A percentile compares a stretch with the other conserved stretches of the same genome.
phyloP scores from a whole-genome alignment of 2,888 invertebrate species.

The Gnatocerus cornutus region DNA sequence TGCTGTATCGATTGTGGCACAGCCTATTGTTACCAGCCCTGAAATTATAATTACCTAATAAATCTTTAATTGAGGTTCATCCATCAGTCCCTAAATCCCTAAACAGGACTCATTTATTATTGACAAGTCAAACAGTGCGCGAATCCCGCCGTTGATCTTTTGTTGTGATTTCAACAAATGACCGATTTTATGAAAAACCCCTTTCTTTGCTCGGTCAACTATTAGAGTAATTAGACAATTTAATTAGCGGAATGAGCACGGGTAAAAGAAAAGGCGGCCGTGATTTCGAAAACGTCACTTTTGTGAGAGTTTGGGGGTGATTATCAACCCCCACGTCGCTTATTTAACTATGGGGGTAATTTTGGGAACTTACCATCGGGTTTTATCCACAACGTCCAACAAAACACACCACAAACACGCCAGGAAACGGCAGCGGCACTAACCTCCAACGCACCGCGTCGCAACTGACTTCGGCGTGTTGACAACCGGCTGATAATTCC shows the following conservation, averaged over 20 bases:
- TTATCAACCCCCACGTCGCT: no score
- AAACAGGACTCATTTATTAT: background rate
- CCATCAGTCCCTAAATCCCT: constrained; percentile 15
- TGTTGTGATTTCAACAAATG: constrained; percentile 6
- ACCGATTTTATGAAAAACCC: background rate
- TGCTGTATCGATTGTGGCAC: constrained; percentile 7
- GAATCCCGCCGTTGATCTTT: background rate
- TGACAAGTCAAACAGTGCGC: constrained; percentile 5
- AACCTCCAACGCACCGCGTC: constrained; percentile 19
- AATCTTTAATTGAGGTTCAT: constrained; percentile 30
- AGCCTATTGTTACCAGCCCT: background rate
- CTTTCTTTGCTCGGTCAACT: background rate
- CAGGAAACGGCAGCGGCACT: constrained; percentile 19
- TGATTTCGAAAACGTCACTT: background rate
- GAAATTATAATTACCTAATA: constrained; percentile 24
- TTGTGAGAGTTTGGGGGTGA: no score
- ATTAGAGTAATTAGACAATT: constrained; percentile 11
- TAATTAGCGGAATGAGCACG: constrained; percentile 18
- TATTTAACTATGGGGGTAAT: background rate
- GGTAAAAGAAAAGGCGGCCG: background rate
- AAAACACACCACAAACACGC: constrained; percentile 39
- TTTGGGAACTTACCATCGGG: constrained; percentile 1
- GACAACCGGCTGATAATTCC: constrained; percentile 51
- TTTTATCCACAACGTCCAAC: constrained; percentile 23
- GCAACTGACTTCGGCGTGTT: constrained; percentile 41